Base-by-base conservation (phyloP, 2,888 invertebrate species). In the Lithophane semibrunnea region DNA sequence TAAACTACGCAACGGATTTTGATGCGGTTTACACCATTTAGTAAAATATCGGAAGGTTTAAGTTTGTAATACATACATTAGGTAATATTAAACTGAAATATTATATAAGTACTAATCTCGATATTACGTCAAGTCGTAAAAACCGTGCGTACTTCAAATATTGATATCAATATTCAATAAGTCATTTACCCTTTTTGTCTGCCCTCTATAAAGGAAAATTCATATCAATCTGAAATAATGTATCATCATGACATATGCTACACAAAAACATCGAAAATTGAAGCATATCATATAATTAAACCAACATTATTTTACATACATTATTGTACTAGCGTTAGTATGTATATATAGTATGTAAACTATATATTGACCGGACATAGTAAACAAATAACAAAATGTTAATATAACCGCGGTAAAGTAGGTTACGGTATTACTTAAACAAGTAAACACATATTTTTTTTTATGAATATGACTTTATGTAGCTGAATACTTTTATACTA, bases 301-400 rank as follows among this genome's bases (percentile, higher is more conserved):
- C 13, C 21, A 10, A 49, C 21, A 37, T 8, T 58, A 64, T 64
- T 58, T 58, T 16, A 63, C 16, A 37, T 12, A 18, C 37, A 37
- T 37, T 37, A 37, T 37, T 37, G 37, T 37, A 37, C 0, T 37
- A 37, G 37, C 37, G 37, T 37, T 37, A 37, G 37, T 2, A 37
- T 37, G 37, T 37, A 29, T 37, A 21, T 58, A 24, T 52, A 60
- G 21, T 21, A 67, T 47, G 7, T 66, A 44, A 75, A 67, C 24
- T 56, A 64, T 74, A 80, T 44, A 81, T 61, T 56, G 63, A 42
- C 52, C 21, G 47, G 69, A 56, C 70, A 60, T 49, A 37, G 76
- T 82, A n/a, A 67, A 83, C 77, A 85, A 76, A 82, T 67, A 61
- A 9, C 29, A 29, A 58, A 63, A 29, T 70, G 70, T 83, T 71